Base-by-base conservation (phyloP, 2,797 vertebrate species). In the Acestrorhynchus altus region DNA sequence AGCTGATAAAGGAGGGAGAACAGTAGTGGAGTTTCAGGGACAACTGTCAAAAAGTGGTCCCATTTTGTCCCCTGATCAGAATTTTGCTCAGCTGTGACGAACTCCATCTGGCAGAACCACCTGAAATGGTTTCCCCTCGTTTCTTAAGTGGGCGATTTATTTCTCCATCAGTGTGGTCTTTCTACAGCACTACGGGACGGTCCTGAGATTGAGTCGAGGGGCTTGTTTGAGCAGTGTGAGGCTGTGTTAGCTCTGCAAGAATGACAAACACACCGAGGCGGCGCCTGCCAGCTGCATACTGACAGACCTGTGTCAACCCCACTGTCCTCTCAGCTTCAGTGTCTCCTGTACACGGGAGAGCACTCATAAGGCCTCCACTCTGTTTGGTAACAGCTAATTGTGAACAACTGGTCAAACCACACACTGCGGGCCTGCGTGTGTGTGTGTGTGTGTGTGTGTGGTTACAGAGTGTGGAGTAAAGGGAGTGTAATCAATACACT, bases 381-480 rank as follows among this genome's bases (percentile, higher is more conserved):
- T 86, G 83, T 88, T 90, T 90, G 84, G 84, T 88, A 73, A 80
- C 81, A 84, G 81, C 83, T 87, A 84, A 40, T 84, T 89, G 85
- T 83, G 86, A 91, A 86, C 86, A 91, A 86, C 86, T 84, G 77
- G 65, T 78, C 83, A 65, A 84, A 64, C 83, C 77, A 13, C 31
- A 73, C 26, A 52, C 54, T 35, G 28, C 0, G 57, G 15, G 28
- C 9, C 13, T n/a, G 28, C 2, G 28, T 31, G 15, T 18, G 57
- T 35, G 52, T 26, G 56, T 57, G 11, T 57, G 24, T 15, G 31
- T 40, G 24, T 5, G n/a, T 11, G 51, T 20, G 11, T 60, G 57
- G 18, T 26, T 60, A 16, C 59, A 16, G 2, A 28, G 72, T 39
- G 52, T 44, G 28, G 44, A 44, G 24, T 63, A 8, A 42, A 83